Percentiles rank a stretch among this genome's conserved stretches.
phyloP scores from a whole-genome alignment of 2,113 vertebrate species.

The Platycercus adscitus region DNA sequence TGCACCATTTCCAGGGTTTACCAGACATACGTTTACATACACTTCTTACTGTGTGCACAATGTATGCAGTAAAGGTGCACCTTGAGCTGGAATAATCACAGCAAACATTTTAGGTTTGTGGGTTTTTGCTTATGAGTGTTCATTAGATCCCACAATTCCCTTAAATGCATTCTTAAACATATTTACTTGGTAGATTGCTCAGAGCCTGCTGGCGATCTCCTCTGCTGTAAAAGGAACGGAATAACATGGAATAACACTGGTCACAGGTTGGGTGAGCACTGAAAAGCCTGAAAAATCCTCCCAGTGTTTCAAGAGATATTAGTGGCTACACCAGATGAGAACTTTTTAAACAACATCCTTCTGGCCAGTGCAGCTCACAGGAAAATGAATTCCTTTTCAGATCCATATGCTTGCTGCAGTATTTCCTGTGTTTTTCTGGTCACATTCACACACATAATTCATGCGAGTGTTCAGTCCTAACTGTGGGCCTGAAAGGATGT shows the following conservation, averaged over 20 bases:
- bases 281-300: neutral
- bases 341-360: neutral
- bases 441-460: slow-evolving; percentile 44
- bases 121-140: neutral
- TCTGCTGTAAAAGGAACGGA: neutral
- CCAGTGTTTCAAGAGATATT: neutral
- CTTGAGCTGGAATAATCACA: neutral
- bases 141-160: neutral
- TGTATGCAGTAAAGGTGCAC: neutral
- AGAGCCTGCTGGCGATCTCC: neutral
- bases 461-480: neutral
- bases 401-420: slow-evolving; percentile 31
- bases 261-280: neutral
- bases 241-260: neutral
- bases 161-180: neutral
- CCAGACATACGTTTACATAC: rapidly evolving
- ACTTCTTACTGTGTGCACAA: neutral
- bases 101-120: neutral
- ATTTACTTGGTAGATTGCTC: neutral
- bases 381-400: slow-evolving; percentile 9
- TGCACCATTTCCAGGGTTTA: rapidly evolving
- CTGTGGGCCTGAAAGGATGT: slow-evolving; percentile 48
- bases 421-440: slow-evolving; percentile 59
- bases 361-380: neutral
- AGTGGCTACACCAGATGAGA: neutral